Percentiles rank a stretch among this genome's conserved stretches.
These are phyloP conservation scores for Drosophila pandora DNA, from an alignment of 1,140 invertebrate genomes.

Conservation along the genomic window DNA sequence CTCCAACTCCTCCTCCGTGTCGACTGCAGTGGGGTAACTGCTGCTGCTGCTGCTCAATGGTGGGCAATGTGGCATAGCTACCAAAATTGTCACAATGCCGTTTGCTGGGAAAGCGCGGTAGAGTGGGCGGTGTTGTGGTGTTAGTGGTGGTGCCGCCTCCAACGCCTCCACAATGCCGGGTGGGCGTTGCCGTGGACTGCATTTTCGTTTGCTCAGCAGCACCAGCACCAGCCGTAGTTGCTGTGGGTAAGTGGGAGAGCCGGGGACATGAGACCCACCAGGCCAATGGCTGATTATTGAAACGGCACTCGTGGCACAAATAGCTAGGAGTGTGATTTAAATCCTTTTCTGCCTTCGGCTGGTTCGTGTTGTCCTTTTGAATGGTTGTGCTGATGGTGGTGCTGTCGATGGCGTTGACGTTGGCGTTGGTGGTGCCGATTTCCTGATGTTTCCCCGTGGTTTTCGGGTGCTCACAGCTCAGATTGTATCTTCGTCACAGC, in stretches of 20 bases:
- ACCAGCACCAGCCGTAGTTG: not conserved
- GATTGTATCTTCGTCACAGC: constrained; percentile 83
- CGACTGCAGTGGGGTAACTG: constrained; percentile 59
- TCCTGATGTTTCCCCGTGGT: constrained; percentile 5
- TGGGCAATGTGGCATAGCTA: constrained; percentile 75
- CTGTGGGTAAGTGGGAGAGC: constrained; percentile 60
- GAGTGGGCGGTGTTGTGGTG: constrained; percentile 20
- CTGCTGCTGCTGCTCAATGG: constrained; percentile 57
- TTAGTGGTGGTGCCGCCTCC: not conserved
- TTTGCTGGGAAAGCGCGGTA: constrained; percentile 61
- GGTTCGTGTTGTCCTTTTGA: constrained; percentile 11
- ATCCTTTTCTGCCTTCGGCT: constrained; percentile 1
- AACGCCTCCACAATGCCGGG: constrained; percentile 35
- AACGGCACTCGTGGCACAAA: constrained; percentile 73
- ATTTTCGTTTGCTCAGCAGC: constrained; percentile 43
- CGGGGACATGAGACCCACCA: constrained; percentile 83
- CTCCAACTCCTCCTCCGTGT: constrained; percentile 39
- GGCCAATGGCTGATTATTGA: constrained; percentile 79
- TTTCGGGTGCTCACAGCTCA: constrained; percentile 77
- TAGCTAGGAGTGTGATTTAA: constrained; percentile 44
- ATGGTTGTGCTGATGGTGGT: constrained; percentile 2
- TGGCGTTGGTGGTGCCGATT: constrained; percentile 9
- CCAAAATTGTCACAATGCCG: constrained; percentile 76
- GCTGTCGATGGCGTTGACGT: not conserved
- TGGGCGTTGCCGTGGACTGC: constrained; percentile 39